Percentiles rank a stretch among this genome's conserved stretches.
phyloP scores from a whole-genome alignment of 2,113 vertebrate species.

The Podarcis cretensis region DNA sequence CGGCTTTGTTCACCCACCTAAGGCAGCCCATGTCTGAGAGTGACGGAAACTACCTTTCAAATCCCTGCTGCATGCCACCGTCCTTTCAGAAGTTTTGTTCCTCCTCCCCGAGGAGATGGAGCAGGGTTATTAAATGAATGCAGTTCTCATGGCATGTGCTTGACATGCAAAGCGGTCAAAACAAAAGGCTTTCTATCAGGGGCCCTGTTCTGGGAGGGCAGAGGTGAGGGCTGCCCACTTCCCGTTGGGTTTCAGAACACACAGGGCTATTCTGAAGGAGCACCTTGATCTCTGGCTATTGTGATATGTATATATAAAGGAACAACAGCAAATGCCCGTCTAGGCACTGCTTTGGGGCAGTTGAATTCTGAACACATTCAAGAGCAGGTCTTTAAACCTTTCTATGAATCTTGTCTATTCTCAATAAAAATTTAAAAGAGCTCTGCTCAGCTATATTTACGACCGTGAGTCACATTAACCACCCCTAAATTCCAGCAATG shows the following conservation, averaged over 20 bases:
- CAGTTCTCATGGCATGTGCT: background rate
- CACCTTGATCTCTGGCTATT: background rate
- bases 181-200: conserved; percentile 12
- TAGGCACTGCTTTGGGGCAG: background rate
- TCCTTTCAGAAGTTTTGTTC: conserved; percentile 21
- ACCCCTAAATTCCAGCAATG: background rate
- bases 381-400: background rate
- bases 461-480: background rate
- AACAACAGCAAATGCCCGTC: background rate
- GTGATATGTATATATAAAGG: background rate
- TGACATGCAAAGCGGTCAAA: conserved; percentile 9
- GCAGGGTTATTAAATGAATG: background rate
- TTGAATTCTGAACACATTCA: background rate
- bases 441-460: background rate
- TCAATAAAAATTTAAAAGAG: background rate
- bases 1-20: conserved; percentile 48
- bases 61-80: conserved; percentile 8
- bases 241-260: background rate
- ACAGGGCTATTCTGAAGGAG: background rate
- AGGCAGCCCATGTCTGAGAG: background rate
- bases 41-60: conserved; percentile 35
- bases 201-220: background rate
- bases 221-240: too few species aligned
- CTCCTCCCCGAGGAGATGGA: background rate
- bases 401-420: background rate